These are phyloP conservation scores for Drosophila pectinifera DNA, from an alignment of 1,140 invertebrate genomes.

Conservation along the genomic window DNA sequence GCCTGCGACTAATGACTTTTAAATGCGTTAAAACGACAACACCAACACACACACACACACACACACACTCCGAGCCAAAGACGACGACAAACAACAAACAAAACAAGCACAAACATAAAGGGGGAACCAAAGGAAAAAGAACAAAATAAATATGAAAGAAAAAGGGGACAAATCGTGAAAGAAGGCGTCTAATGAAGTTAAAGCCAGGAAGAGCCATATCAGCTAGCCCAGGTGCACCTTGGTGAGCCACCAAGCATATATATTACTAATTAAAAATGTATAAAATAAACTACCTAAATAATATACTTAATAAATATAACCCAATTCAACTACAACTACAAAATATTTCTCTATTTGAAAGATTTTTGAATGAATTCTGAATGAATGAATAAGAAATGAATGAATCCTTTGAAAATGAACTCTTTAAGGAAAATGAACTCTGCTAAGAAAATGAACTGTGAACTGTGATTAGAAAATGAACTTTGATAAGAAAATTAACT, in stretches of 20 bases:
- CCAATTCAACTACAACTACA: too few species aligned
- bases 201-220: background rate
- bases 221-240: background rate
- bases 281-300: background rate
- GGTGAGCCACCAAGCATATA: background rate
- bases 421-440: background rate
- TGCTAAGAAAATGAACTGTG: background rate
- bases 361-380: too few species aligned
- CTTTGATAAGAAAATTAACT: background rate
- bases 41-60: constrained; percentile 14
- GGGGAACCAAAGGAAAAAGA: constrained; percentile 3
- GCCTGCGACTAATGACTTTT: constrained; percentile 78
- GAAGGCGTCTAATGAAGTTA: constrained; percentile 5
- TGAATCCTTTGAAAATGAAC: background rate
- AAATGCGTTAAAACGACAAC: constrained; percentile 67
- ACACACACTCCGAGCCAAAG: constrained; percentile 8
- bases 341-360: too few species aligned
- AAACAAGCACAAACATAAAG: constrained; percentile 24
- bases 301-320: too few species aligned
- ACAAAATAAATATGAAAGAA: background rate
- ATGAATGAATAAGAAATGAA: too few species aligned
- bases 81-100: constrained; percentile 38
- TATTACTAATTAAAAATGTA: too few species aligned
- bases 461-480: background rate
- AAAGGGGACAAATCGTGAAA: background rate